These are phyloP conservation scores for Heterohyrax brucei DNA, from an alignment of 2,797 vertebrate species.

Conservation along the genomic window DNA sequence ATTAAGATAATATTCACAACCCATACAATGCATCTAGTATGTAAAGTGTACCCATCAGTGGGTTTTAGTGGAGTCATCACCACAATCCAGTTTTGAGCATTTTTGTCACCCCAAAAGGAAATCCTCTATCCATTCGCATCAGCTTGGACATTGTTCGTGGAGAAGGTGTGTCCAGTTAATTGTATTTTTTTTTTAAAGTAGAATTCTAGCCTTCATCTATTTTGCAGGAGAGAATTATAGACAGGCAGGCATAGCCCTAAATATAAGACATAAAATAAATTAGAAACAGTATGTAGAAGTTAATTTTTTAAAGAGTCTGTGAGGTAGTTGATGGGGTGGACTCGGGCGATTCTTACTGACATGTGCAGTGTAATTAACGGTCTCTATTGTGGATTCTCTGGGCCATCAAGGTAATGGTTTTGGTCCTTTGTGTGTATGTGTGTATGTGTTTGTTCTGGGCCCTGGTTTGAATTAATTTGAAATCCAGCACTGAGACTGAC, in stretches of 20 bases:
- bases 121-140: not conserved
- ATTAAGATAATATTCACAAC: not conserved
- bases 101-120: no score
- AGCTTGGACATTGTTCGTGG: conserved; percentile 25
- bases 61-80: not conserved
- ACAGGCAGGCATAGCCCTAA: conserved; percentile 27
- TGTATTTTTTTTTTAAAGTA: not conserved
- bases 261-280: conserved; percentile 53
- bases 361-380: conserved; percentile 1
- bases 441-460: not conserved
- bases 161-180: not conserved
- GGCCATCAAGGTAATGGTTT: conserved; percentile 40
- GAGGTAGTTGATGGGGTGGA: not conserved
- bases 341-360: conserved; percentile 53
- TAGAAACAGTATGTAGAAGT: not conserved
- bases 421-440: not conserved
- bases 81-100: not conserved
- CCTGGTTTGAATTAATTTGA: not conserved
- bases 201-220: conserved; percentile 26
- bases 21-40: not conserved
- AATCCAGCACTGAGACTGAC: conserved; percentile 20
- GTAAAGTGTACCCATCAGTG: not conserved
- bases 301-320: conserved; percentile 43
- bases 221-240: conserved; percentile 59
- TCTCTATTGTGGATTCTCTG: conserved; percentile 55